Base-by-base conservation (phyloP, 2,888 invertebrate genomes). In the Empis stercorea region DNA sequence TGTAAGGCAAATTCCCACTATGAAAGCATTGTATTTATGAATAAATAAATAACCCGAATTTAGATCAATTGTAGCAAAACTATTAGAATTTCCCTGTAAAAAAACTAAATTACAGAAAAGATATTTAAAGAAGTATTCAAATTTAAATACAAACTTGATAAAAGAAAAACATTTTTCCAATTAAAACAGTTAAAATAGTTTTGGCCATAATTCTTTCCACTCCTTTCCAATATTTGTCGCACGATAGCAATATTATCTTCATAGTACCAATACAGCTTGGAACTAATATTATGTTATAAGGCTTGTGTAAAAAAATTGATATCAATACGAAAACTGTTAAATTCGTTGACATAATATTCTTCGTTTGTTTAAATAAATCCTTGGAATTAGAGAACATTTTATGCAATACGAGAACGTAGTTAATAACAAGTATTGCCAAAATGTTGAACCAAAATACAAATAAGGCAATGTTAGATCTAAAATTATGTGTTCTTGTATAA, bases 81-180 rank as follows among this genome's bases (percentile, higher is more conserved):
- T 89, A 73, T 97, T 96, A 1, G 92, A 88, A 70, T 95, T 94
- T 30, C 97, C 96, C 84, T 65, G n/a, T n/a, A n/a, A n/a, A n/a
- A n/a, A n/a, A n/a, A n/a, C n/a, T 41, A 48, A 11, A 30, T 13
- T 30, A 43, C 9, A 30, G 36, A 30, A 15, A 48, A 45, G 15
- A n/a, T 20, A 27, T 6, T 30, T 23, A 20, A 1, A 9, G 3
- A 5, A 15, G 15, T 37, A n/a, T n/a, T n/a, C n/a, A n/a, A 10
- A 37, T n/a, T n/a, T n/a, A n/a, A n/a, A 7, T 10, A 37, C 14
- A 37, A 9, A 37, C 86, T 78, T 87, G 91, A 68, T 86, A 86
- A 64, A 87, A 93, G 70, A 81, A 91, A 59, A 86, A 82, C 54
- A 83, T 73, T 49, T 77, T 78, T n/a, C 87, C 86, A 52, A 89